Percentiles rank a stretch among this genome's conserved stretches.
Conservation (phyloP, 2,888 invertebrate species). For the Drosophila putrida region DNA sequence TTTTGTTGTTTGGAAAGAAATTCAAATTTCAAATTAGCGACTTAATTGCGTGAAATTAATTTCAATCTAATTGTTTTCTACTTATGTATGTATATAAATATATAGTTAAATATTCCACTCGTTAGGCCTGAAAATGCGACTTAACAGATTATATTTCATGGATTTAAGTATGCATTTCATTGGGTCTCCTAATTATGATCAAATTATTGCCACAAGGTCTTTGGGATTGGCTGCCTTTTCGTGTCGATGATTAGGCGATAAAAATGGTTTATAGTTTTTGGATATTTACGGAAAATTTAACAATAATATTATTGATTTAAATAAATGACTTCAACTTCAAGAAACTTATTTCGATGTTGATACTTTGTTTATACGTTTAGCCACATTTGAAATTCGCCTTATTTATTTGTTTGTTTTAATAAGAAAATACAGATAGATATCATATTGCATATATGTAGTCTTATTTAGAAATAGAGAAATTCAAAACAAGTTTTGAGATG, state of each 20-base stretch:
- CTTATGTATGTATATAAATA: background rate
- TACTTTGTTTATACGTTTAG: constrained; percentile 3
- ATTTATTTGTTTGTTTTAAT: constrained; percentile 21
- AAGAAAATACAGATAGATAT: constrained; percentile 25
- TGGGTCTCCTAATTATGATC: constrained; percentile 35
- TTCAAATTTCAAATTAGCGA: constrained; percentile 51
- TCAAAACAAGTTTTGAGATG: constrained; percentile 1
- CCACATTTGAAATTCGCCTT: background rate
- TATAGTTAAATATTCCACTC: constrained; percentile 17
- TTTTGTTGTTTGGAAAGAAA: constrained; percentile 54
- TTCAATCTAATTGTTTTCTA: constrained; percentile 62
- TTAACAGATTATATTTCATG: constrained; percentile 37
- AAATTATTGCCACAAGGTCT: constrained; percentile 55
- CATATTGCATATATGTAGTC: constrained; percentile 10
- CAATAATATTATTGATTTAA: constrained; percentile 47
- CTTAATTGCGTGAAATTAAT: constrained; percentile 75
- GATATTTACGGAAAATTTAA: constrained; percentile 23
- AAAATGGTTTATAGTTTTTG: constrained; percentile 39
- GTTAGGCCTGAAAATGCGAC: constrained; percentile 26
- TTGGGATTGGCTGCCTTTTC: constrained; percentile 24
- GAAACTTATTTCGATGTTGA: constrained; percentile 12
- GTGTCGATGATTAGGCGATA: constrained; percentile 40
- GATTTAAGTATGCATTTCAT: constrained; percentile 50
- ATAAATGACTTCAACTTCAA: constrained; percentile 30
- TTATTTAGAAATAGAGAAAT: constrained; percentile 8